Evolutionary conservation across 2,888 invertebrate species (phyloP), one percentile per base, ranked within the genome.

Genomic region (Slavum lentiscoides): DNA sequence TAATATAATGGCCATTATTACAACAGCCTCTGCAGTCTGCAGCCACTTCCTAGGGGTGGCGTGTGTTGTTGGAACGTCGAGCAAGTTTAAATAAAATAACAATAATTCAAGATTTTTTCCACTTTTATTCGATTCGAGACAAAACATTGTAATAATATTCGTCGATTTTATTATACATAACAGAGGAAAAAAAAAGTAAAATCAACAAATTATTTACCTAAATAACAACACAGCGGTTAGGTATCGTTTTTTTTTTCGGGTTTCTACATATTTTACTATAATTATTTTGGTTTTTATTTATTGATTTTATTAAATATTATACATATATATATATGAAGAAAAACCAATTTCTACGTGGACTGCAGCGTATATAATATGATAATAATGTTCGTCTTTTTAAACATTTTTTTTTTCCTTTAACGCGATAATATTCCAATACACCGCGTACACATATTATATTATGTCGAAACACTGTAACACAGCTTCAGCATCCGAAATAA

Each of bases 101-200:
- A 53, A 53, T n/a, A 17, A 53, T 64, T 64, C 13, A 13, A 49
- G 49, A 49, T 49, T 80, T 55, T 70, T 30, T 30, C 30, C 37
- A 39, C 19, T 70, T 76, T 70, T 76, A 76, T 76, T 76, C 58
- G 53, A 61, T n/a, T 58, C 21, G 19, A 59, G 68, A 76, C 76
- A 76, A 69, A 69, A 69, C 76, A 69, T 59, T 55, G 4, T 30
- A 19, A 37, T 37, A 64, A 76, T 49, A 70, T 61, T 37, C 53
- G 55, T 69, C 62, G 53, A 61, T 62, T 74, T 77, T 30, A 30
- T 77, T 62, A 77, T 69, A 70, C 53, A 70, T 70, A 70, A 77
- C 77, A 77, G 70, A 70, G 62, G 59, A 66, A 66, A 64, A 7
- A 74, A 64, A 19, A 74, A 66, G 66, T 39, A 59, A 69, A 62